Percentiles rank a stretch among this genome's conserved stretches.
Evolutionary conservation across 1,140 invertebrate genomes (phyloP).

Genomic region (Danaus melanippus): DNA sequence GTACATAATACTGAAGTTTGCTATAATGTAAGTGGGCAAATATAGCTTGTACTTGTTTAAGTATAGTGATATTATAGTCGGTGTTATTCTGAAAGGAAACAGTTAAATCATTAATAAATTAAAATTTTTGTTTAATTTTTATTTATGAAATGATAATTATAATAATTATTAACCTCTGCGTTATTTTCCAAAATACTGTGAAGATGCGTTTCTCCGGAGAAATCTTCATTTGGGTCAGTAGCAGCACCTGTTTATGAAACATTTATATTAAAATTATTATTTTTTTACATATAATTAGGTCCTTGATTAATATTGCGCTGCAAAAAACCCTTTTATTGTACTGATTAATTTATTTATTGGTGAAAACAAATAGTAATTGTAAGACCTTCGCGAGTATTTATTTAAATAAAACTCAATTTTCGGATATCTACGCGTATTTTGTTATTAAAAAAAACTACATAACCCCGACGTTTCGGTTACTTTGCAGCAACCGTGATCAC

Average conservation of each 20-base stretch:
- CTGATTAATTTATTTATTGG: too few species aligned
- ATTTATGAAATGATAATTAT: not conserved
- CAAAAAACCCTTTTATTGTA: too few species aligned
- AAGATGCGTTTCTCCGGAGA: conserved; percentile 83
- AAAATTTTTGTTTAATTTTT: conserved; percentile 1
- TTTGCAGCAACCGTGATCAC: too few species aligned
- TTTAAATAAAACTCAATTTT: too few species aligned
- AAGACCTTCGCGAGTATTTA: too few species aligned
- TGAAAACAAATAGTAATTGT: too few species aligned
- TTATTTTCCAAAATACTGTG: conserved; percentile 56
- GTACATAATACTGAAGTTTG: conserved; percentile 97
- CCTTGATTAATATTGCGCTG: too few species aligned
- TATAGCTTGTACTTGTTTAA: conserved; percentile 98
- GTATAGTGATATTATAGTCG: conserved; percentile 95
- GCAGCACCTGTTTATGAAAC: conserved; percentile 78
- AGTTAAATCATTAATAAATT: conserved; percentile 1
- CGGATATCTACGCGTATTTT: too few species aligned
- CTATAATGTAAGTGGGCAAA: conserved; percentile 97
- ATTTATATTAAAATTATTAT: too few species aligned
- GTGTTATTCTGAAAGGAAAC: conserved; percentile 70
- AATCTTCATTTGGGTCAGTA: conserved; percentile 90
- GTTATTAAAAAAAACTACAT: too few species aligned
- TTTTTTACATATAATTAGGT: too few species aligned
- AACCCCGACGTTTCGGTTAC: too few species aligned
- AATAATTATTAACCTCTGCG: conserved; percentile 38